A percentile compares a stretch with the other conserved stretches of the same genome.
Conservation (phyloP, 2,797 vertebrate genomes). For the Amniataba percoides region DNA sequence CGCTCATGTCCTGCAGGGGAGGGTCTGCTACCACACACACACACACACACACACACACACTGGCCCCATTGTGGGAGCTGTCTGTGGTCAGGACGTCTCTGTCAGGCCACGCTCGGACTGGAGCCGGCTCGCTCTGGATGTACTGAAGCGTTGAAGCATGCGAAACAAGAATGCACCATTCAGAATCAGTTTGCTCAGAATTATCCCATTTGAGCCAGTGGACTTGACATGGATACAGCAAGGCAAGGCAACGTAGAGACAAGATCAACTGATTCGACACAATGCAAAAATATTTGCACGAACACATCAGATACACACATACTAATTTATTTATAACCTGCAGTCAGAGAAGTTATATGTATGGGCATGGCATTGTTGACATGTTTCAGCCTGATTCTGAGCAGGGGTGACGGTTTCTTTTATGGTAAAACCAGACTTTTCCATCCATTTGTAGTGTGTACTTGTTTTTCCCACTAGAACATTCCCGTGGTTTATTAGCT, state of each 20-base stretch:
- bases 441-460: conserved; percentile 30
- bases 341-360: no score
- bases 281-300: conserved; percentile 10
- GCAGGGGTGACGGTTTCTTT: neutral
- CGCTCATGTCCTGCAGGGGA: conserved; percentile 26
- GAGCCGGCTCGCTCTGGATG: conserved; percentile 30
- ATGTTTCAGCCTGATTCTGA: neutral
- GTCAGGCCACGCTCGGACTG: conserved; percentile 50
- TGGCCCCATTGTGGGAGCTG: conserved; percentile 62
- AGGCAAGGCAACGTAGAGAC: conserved; percentile 9
- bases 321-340: neutral
- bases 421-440: conserved; percentile 24
- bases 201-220: conserved; percentile 27
- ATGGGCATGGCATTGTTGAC: neutral
- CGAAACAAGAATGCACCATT: conserved; percentile 57
- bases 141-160: conserved; percentile 41
- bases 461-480: neutral
- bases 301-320: neutral
- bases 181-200: conserved; percentile 65
- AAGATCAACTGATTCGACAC: conserved; percentile 33
- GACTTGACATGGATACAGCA: conserved; percentile 24
- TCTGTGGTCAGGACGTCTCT: conserved; percentile 64
- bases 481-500: conserved; percentile 58
- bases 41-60: conserved; percentile 66
- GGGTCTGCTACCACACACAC: conserved; percentile 44